phyloP scores from a whole-genome alignment of 2,797 vertebrate species.

The Caiman crocodilus region DNA sequence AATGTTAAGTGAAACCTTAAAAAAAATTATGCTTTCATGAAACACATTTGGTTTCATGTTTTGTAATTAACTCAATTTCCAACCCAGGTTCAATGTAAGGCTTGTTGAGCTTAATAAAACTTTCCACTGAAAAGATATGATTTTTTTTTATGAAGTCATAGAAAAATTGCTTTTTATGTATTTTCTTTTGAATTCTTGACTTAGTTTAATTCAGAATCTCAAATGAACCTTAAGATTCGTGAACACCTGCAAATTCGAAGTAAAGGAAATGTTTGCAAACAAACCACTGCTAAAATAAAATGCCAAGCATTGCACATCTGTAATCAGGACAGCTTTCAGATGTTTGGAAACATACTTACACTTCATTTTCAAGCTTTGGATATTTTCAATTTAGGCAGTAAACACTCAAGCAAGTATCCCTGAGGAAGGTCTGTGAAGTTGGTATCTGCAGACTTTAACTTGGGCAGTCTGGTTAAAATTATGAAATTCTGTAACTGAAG shows the following conservation, averaged over 20 bases:
- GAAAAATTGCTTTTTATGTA: background rate
- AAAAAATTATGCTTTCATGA: too few species aligned
- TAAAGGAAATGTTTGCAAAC: background rate
- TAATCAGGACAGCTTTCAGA: background rate
- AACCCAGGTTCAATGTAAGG: background rate
- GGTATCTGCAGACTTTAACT: too few species aligned
- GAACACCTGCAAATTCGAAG: background rate
- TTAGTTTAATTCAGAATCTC: background rate
- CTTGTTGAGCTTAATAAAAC: background rate
- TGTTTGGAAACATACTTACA: background rate
- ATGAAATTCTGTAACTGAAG: too few species aligned
- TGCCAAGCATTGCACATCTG: background rate
- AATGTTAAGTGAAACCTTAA: too few species aligned
- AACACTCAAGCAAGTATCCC: too few species aligned
- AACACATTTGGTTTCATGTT: too few species aligned
- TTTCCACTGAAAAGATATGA: background rate
- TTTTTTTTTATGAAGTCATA: background rate
- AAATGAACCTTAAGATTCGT: background rate
- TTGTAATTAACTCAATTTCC: too few species aligned
- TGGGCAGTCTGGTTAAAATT: too few species aligned
- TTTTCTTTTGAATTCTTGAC: background rate
- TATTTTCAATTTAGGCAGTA: background rate
- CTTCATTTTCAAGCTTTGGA: background rate
- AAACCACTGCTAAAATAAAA: background rate
- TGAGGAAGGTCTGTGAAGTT: too few species aligned